Conservation (phyloP, 2,113 vertebrate genomes). For the Spheniscus mendiculus region DNA sequence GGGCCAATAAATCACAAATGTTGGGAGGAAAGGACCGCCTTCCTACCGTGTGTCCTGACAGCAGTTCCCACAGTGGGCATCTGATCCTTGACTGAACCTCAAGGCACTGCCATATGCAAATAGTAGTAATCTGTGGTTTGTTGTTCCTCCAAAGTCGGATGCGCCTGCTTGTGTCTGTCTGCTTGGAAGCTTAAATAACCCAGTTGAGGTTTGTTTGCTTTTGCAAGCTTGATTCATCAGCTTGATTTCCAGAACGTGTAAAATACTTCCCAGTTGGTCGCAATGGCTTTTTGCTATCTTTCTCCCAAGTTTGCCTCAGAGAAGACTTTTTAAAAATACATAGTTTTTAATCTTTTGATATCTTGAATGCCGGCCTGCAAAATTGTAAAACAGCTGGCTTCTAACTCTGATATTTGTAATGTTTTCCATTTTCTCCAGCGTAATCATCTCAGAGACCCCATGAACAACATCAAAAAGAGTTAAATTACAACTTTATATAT, state of each 20-base stretch:
- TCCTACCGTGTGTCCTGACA: slow-evolving; percentile 24
- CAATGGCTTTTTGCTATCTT: neutral
- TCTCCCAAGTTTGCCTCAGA: neutral
- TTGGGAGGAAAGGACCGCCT: neutral
- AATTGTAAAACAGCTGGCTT: neutral
- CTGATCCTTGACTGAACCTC: slow-evolving; percentile 51
- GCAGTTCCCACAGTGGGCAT: slow-evolving; percentile 33
- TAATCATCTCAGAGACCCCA: neutral
- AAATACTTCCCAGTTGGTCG: neutral
- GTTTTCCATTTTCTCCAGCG: neutral
- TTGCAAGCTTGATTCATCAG: slow-evolving; percentile 17
- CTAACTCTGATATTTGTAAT: neutral
- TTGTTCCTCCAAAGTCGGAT: slow-evolving; percentile 32
- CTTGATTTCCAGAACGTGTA: neutral
- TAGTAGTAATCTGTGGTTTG: slow-evolving; percentile 54
- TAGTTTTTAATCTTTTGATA: neutral
- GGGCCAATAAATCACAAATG: slow-evolving; percentile 45
- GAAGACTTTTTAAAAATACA: neutral
- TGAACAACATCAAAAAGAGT: neutral
- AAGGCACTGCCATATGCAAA: slow-evolving; percentile 53
- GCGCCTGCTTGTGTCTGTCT: slow-evolving; percentile 7
- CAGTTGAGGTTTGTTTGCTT: slow-evolving; percentile 26
- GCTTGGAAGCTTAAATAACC: slow-evolving; percentile 35
- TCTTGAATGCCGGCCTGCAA: neutral
- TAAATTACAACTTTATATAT: neutral